Conservation (phyloP, 2,888 invertebrate species). For the Gymnoscelis rufifasciata region DNA sequence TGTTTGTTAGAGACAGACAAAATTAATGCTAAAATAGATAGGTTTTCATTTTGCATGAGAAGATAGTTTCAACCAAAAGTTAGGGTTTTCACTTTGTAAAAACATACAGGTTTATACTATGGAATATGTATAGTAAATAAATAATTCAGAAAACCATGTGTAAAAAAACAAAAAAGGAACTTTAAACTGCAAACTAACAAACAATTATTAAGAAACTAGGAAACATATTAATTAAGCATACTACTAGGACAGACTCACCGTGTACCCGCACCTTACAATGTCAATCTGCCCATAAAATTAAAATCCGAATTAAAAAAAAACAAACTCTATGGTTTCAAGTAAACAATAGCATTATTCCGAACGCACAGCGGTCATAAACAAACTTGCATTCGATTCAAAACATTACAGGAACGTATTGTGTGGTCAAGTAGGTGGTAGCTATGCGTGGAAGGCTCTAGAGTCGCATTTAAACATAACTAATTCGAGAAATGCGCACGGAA, state of each 20-base stretch:
- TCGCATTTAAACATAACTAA: slow-evolving; percentile 62
- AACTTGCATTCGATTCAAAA: slow-evolving; percentile 54
- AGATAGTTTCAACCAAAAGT: no score
- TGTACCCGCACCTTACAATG: slow-evolving; percentile 16
- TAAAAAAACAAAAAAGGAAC: no score
- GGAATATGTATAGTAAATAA: no score
- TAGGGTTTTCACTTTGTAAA: no score
- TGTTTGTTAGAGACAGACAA: no score
- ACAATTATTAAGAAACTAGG: no score
- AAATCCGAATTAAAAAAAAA: slow-evolving; percentile 18
- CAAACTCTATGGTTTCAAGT: slow-evolving; percentile 36
- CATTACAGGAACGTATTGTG: slow-evolving; percentile 58
- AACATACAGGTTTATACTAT: no score
- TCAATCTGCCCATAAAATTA: slow-evolving; percentile 26
- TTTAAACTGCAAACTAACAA: no score
- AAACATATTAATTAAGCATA: no score
- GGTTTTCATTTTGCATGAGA: no score
- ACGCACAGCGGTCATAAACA: slow-evolving; percentile 51
- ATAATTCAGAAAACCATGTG: no score
- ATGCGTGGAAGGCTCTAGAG: slow-evolving; percentile 43
- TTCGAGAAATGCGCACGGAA: slow-evolving; percentile 48
- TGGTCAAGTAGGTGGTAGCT: slow-evolving; percentile 58
- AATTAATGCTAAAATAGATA: no score
- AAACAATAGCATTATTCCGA: slow-evolving; percentile 51
- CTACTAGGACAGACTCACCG: not conserved